Conservation (phyloP, 2,888 invertebrate species). For the Caenorhabditis imperialis region DNA sequence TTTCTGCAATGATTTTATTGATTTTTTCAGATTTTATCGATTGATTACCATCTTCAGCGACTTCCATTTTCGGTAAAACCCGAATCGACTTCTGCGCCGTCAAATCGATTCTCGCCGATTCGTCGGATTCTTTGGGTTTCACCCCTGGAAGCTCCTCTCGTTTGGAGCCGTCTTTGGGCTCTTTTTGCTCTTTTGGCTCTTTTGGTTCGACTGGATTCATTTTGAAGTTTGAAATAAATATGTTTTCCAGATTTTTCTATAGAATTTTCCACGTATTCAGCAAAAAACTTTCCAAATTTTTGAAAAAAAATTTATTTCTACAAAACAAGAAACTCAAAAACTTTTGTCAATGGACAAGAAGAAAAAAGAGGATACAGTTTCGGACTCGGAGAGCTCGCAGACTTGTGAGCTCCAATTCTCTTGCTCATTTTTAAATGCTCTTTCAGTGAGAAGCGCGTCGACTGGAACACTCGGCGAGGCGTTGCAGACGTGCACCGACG, state of each 20-base stretch:
- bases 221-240: too few species aligned
- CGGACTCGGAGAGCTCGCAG: conserved; percentile 16
- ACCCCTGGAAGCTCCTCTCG: neutral
- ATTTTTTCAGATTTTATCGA: too few species aligned
- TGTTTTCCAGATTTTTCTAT: too few species aligned
- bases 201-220: too few species aligned
- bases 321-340: neutral
- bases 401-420: too few species aligned
- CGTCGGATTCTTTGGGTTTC: neutral
- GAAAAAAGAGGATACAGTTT: conserved; percentile 1
- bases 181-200: conserved; percentile 9
- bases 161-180: conserved; percentile 7
- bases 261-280: too few species aligned
- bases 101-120: neutral
- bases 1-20: conserved; percentile 9
- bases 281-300: too few species aligned
- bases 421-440: too few species aligned
- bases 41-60: conserved; percentile 40
- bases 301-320: neutral
- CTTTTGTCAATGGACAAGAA: conserved; percentile 24
- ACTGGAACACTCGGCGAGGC: conserved; percentile 60
- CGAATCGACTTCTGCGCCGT: conserved; percentile 25
- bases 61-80: conserved; percentile 27
- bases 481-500: conserved; percentile 57
- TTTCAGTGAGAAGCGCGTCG: neutral